Conservation (phyloP, 2,888 invertebrate genomes). For the Aricia artaxerxes region DNA sequence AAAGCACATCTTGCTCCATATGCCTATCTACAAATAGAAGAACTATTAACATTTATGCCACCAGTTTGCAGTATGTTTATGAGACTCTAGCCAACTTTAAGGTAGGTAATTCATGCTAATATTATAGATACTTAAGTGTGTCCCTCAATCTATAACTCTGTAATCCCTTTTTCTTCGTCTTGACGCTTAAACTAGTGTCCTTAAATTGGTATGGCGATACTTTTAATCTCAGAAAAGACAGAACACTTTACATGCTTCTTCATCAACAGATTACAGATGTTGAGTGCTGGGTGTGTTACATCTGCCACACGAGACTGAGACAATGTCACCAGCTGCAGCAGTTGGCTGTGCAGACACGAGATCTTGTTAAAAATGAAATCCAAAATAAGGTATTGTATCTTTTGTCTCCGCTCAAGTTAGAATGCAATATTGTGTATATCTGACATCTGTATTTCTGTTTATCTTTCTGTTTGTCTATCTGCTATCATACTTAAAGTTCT, state of each 20-base stretch:
- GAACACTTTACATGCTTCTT: background rate
- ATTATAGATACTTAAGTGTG: background rate
- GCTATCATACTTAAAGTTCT: no score
- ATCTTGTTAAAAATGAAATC: background rate
- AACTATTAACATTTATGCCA: background rate
- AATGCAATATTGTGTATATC: background rate
- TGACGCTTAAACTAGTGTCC: background rate
- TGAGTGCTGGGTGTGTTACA: slow-evolving; percentile 1
- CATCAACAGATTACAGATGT: background rate
- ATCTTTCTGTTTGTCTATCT: background rate
- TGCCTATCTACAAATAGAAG: background rate
- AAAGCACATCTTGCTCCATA: background rate
- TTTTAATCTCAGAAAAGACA: background rate
- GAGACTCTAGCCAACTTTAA: background rate
- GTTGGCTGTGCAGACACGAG: background rate
- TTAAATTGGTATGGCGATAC: background rate
- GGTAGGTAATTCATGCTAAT: background rate
- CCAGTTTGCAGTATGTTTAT: background rate
- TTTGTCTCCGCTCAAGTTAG: background rate
- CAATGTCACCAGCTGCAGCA: slow-evolving; percentile 1
- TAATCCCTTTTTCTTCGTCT: no score
- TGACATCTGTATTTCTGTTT: background rate
- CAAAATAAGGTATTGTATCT: background rate
- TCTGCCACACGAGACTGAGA: background rate
- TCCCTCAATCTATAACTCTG: background rate